Conservation (phyloP, 2,113 vertebrate species). For the Pygoscelis antarcticus region DNA sequence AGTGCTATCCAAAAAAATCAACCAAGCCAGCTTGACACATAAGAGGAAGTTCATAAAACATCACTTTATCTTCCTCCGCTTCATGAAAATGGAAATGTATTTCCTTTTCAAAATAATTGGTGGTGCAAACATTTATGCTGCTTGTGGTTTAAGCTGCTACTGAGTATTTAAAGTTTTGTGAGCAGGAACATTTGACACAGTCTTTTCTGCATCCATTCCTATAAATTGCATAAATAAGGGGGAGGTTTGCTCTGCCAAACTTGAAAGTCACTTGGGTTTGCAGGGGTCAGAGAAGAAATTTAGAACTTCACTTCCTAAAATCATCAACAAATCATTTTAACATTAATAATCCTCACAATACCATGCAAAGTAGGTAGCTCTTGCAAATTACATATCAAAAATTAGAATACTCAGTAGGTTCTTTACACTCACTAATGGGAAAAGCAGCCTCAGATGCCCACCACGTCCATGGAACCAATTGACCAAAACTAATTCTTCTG, state of each 20-base stretch:
- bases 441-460: background rate
- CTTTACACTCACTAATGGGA: background rate
- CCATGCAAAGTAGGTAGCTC: background rate
- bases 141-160: constrained; percentile 22
- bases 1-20: constrained; percentile 59
- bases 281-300: background rate
- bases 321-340: background rate
- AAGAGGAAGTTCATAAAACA: constrained; percentile 42
- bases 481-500: background rate
- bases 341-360: background rate
- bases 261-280: background rate
- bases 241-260: background rate
- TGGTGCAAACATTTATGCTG: constrained; percentile 1
- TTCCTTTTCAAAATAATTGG: constrained; percentile 47
- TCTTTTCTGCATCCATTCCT: constrained; percentile 26
- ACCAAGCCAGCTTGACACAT: constrained; percentile 10
- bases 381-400: background rate
- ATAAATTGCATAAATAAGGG: background rate
- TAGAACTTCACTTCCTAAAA: background rate
- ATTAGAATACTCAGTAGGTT: background rate
- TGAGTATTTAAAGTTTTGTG: constrained; percentile 16
- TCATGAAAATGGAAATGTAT: constrained; percentile 43
- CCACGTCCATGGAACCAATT: background rate
- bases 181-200: background rate
- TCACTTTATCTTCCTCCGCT: constrained; percentile 33